Evolutionary conservation across 2,797 vertebrate species (phyloP).

Genomic region (Rhinoraja longicauda): DNA sequence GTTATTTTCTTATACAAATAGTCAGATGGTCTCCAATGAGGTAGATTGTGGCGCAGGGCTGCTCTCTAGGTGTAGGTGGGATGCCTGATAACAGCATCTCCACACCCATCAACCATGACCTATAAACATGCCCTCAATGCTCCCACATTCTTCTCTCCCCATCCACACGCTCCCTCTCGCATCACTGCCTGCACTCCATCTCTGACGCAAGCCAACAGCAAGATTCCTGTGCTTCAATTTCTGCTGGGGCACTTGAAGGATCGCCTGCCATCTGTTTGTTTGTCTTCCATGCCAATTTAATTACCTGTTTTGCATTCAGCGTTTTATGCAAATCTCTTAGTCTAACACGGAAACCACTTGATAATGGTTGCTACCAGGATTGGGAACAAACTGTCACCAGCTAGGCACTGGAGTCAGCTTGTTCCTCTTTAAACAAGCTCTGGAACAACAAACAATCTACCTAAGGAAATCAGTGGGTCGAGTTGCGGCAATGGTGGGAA

Average conservation of each 20-base stretch:
- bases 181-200: neutral
- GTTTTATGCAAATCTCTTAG: neutral
- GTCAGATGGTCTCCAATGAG: too few species aligned
- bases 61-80: too few species aligned
- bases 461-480: too few species aligned
- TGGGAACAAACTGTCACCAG: neutral
- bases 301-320: neutral
- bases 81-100: too few species aligned
- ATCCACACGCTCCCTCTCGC: neutral
- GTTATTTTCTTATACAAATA: too few species aligned
- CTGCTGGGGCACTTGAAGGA: neutral
- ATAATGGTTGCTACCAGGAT: neutral
- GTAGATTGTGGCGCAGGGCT: too few species aligned
- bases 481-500: too few species aligned
- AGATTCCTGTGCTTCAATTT: neutral
- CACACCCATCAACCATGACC: too few species aligned
- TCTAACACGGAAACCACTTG: neutral
- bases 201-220: neutral
- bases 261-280: neutral
- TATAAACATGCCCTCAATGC: too few species aligned
- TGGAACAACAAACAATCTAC: too few species aligned
- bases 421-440: neutral
- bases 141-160: neutral
- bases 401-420: neutral
- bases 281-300: neutral